These are phyloP conservation scores for Conus ventricosus DNA, from an alignment of 1,140 invertebrate genomes.

Conservation along the genomic window DNA sequence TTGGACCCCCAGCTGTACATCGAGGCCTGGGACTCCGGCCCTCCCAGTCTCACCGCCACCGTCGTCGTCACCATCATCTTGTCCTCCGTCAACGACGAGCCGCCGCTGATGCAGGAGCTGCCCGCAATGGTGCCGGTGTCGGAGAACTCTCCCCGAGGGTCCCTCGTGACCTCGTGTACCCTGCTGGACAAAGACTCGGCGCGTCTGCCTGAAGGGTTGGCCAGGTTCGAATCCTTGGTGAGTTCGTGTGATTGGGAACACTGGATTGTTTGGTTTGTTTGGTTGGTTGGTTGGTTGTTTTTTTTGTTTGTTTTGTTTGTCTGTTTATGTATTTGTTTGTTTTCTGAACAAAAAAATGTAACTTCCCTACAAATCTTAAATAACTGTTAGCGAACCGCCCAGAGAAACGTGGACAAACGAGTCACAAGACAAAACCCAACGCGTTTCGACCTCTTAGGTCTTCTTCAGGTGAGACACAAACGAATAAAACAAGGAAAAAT, in stretches of 20 bases:
- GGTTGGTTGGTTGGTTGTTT: too few species aligned
- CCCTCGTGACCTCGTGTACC: not conserved
- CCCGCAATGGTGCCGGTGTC: constrained; percentile 1
- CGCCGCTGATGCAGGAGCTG: constrained; percentile 21
- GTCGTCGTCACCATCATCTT: constrained; percentile 18
- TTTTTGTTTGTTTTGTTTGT: too few species aligned
- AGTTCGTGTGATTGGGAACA: not conserved
- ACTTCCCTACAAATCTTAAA: too few species aligned
- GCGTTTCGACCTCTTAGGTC: too few species aligned
- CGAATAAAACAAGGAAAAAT: too few species aligned
- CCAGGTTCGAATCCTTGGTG: constrained; percentile 7
- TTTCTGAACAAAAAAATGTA: too few species aligned
- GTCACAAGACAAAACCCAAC: too few species aligned
- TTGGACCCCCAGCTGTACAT: not conserved
- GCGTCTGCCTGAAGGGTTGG: not conserved
- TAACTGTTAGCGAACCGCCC: too few species aligned
- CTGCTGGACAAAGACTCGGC: constrained; percentile 26
- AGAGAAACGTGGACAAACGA: too few species aligned
- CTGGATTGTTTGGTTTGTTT: too few species aligned
- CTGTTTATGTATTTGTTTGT: too few species aligned
- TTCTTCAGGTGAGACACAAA: too few species aligned
- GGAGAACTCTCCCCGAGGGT: constrained; percentile 17
- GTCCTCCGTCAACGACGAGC: constrained; percentile 36
- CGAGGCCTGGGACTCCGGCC: not conserved
- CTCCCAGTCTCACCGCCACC: not conserved